A percentile compares a stretch with the other conserved stretches of the same genome.
Conservation (phyloP, 2,113 vertebrate species). For the Isurus oxyrinchus region DNA sequence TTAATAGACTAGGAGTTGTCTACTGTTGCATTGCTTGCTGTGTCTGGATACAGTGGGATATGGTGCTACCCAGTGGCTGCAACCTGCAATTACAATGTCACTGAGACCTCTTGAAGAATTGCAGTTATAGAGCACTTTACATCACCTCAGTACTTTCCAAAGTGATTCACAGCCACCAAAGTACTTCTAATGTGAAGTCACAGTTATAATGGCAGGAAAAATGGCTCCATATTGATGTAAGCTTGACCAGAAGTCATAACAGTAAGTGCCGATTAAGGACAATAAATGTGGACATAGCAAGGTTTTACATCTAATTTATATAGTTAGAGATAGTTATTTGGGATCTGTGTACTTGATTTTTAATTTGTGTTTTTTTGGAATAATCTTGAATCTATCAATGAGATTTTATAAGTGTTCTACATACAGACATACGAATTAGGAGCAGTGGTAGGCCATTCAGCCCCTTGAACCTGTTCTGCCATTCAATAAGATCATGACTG, state of each 20-base stretch:
- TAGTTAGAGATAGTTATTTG: background rate
- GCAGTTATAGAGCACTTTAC: background rate
- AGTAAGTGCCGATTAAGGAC: background rate
- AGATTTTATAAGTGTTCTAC: background rate
- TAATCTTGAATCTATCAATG: background rate
- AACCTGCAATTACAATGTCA: background rate
- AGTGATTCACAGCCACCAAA: background rate
- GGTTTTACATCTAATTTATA: background rate
- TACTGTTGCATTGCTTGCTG: background rate
- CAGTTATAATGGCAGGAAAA: background rate
- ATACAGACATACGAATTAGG: no score
- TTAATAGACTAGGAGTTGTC: background rate
- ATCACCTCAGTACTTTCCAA: background rate
- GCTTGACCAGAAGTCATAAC: background rate
- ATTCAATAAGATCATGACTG: no score
- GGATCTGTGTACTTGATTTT: background rate
- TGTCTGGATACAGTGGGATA: background rate
- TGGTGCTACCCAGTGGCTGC: background rate
- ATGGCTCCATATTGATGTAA: background rate
- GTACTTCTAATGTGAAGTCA: background rate
- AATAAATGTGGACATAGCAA: background rate
- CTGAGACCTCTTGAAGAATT: background rate
- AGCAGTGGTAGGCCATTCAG: no score
- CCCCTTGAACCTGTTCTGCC: no score
- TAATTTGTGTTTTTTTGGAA: background rate